Evolutionary conservation across 1,140 invertebrate genomes (phyloP).

Genomic region (Brachionus rotundiformis): DNA sequence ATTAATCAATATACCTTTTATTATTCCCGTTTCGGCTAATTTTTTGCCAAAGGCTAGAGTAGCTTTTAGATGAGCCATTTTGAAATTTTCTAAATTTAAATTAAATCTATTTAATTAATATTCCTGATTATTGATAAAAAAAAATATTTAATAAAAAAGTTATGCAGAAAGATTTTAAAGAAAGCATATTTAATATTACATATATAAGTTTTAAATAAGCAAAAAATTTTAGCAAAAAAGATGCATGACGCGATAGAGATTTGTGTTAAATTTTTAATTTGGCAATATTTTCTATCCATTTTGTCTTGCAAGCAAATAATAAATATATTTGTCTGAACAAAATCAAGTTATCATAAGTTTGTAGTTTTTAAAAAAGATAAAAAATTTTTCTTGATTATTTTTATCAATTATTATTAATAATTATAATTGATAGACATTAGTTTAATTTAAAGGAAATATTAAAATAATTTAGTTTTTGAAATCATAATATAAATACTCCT

Average conservation of each 20-base stretch:
- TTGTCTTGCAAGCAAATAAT: not conserved
- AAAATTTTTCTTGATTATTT: too few relatives aligned
- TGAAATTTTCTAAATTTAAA: not conserved
- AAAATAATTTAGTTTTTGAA: too few relatives aligned
- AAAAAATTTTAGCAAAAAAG: not conserved
- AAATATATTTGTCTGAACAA: not conserved
- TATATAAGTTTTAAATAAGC: slow-evolving; percentile 22
- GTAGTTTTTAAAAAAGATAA: too few relatives aligned
- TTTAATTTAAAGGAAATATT: too few relatives aligned
- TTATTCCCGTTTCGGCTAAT: slow-evolving; percentile 18
- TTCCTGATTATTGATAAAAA: not conserved
- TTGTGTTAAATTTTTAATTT: not conserved
- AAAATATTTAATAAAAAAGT: not conserved
- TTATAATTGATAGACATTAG: too few relatives aligned
- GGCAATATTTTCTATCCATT: slow-evolving; percentile 26
- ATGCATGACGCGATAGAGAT: slow-evolving; percentile 16
- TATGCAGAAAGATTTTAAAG: not conserved
- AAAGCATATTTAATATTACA: not conserved
- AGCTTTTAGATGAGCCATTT: slow-evolving; percentile 40
- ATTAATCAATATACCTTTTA: not conserved
- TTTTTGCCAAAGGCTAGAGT: slow-evolving; percentile 34
- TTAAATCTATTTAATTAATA: not conserved
- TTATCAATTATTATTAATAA: too few relatives aligned
- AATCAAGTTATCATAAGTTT: not conserved
- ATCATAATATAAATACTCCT: too few relatives aligned